Evolutionary conservation across 2,888 invertebrate species (phyloP).

Genomic region (Amphipoea lucens): DNA sequence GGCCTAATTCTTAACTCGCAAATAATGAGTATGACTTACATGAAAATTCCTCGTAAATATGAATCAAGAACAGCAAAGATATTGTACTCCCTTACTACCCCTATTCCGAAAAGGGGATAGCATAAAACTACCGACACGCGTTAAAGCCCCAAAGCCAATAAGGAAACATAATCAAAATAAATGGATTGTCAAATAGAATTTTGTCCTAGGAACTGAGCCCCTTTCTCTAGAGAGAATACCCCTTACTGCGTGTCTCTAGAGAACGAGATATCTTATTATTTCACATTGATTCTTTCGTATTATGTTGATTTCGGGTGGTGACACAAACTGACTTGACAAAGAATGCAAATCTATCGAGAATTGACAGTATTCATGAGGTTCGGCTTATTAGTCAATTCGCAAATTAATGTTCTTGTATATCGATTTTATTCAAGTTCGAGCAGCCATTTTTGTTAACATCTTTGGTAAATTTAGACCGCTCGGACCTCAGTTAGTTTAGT

Average conservation of each 20-base stretch:
- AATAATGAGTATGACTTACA: too few relatives aligned
- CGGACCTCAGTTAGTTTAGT: neutral
- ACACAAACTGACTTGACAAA: neutral
- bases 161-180: conserved; percentile 63
- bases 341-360: neutral
- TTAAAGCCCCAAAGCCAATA: conserved; percentile 49
- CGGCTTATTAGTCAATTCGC: neutral
- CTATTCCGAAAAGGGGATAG: neutral
- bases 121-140: conserved; percentile 6
- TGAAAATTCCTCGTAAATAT: neutral
- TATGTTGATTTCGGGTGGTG: neutral
- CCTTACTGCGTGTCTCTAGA: conserved; percentile 5
- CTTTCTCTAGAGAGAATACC: conserved; percentile 34
- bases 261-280: conserved; percentile 28
- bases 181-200: conserved; percentile 59
- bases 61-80: neutral
- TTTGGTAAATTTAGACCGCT: too few relatives aligned
- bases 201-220: conserved; percentile 16
- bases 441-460: too few relatives aligned
- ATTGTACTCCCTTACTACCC: neutral
- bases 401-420: too few relatives aligned
- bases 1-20: neutral
- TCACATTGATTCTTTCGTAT: neutral
- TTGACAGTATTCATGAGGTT: neutral
- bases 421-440: too few relatives aligned